Percentiles rank a stretch among this genome's conserved stretches.
phyloP scores from a whole-genome alignment of 53 echinoderm and acorn worm species.

The Mesocentrotus franciscanus region DNA sequence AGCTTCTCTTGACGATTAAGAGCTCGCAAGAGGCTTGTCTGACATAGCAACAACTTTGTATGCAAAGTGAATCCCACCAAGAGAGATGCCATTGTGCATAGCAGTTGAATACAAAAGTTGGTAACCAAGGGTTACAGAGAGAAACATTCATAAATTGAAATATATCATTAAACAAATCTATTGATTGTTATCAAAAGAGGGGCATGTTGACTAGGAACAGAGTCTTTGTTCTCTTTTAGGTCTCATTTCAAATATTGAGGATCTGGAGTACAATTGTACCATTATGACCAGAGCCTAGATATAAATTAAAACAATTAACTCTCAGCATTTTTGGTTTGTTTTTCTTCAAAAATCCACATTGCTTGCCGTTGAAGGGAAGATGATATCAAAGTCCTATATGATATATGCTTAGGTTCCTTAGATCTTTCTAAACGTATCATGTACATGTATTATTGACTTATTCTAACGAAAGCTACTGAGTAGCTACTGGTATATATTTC shows the following conservation, averaged over 20 bases:
- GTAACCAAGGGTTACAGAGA: too few relatives aligned
- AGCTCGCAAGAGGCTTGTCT: too few relatives aligned
- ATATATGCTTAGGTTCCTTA: not conserved
- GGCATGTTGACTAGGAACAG: not conserved
- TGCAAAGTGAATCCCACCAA: too few relatives aligned
- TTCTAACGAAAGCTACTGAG: constrained; percentile 42
- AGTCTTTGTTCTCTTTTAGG: not conserved
- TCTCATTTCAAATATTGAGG: not conserved
- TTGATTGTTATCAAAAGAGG: too few relatives aligned
- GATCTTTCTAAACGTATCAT: not conserved
- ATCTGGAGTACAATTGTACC: not conserved
- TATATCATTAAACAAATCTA: too few relatives aligned
- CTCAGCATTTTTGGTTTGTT: too few relatives aligned
- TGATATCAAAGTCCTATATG: not conserved
- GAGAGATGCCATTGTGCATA: too few relatives aligned
- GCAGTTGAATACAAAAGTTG: too few relatives aligned
- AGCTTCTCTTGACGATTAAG: too few relatives aligned
- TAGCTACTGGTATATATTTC: constrained; percentile 57
- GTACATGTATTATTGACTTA: constrained; percentile 12
- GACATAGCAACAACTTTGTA: too few relatives aligned
- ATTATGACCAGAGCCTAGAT: not conserved
- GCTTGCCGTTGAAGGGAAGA: not conserved
- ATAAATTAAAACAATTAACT: not conserved
- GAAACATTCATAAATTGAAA: too few relatives aligned
- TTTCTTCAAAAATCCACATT: not conserved